phyloP scores from a whole-genome alignment of 1,140 invertebrate species.

The Drosophila lini region DNA sequence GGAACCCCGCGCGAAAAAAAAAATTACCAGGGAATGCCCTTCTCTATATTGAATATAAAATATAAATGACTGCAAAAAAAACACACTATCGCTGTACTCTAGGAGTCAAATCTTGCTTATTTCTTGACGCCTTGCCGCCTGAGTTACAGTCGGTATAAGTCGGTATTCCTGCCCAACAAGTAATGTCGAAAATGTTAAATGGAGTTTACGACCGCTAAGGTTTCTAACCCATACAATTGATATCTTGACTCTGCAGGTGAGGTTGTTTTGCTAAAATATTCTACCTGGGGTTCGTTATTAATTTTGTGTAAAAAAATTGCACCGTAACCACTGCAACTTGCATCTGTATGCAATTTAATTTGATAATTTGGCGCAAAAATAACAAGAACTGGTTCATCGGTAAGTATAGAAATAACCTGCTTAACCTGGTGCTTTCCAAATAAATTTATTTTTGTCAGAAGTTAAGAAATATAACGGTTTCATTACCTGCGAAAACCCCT shows the following conservation, averaged over 20 bases:
- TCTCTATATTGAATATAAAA: constrained; percentile 32
- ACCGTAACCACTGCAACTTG: neutral
- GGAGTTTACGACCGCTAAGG: constrained; percentile 11
- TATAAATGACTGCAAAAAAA: constrained; percentile 34
- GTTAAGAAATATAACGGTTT: constrained; percentile 18
- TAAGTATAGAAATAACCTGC: constrained; percentile 8
- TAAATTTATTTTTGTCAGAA: constrained; percentile 18
- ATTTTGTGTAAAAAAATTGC: constrained; percentile 28
- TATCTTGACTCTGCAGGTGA: constrained; percentile 31
- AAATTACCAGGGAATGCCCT: neutral
- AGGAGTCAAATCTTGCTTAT: constrained; percentile 21
- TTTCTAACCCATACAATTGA: constrained; percentile 30
- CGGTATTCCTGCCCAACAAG: neutral
- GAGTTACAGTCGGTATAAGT: neutral
- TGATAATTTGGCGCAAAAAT: constrained; percentile 34
- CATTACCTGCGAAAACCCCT: constrained; percentile 11
- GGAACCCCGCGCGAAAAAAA: too few relatives aligned
- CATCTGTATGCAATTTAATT: constrained; percentile 13
- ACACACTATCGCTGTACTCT: constrained; percentile 10
- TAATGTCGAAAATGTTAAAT: constrained; percentile 2
- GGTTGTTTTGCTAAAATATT: constrained; percentile 37
- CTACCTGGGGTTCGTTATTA: constrained; percentile 22
- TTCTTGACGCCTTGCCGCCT: constrained; percentile 8
- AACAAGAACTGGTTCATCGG: constrained; percentile 7
- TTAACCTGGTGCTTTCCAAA: constrained; percentile 7